Evolutionary conservation across 1,140 invertebrate species (phyloP), one percentile per base, ranked within the genome.

Genomic region (Helicoverpa zea): DNA sequence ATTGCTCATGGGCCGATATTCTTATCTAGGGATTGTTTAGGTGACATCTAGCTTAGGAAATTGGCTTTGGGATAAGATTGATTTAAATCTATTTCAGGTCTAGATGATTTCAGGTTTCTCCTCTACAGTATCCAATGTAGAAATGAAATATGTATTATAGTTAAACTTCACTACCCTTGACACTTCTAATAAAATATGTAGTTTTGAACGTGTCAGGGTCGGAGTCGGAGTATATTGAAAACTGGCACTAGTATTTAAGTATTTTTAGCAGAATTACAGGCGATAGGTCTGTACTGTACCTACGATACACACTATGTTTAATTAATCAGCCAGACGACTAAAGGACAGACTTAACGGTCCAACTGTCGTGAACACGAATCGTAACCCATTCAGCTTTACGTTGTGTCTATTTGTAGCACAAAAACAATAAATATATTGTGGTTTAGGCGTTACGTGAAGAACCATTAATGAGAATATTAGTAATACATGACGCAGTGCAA

Each of bases 11-110:
- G 56, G 35, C 56, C 47, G 56, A 76, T 63, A 63, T 79, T 30
- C 43, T 81, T 81, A 79, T 81, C 79, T 79, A 74, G 61, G 64
- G 74, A 74, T 56, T 63, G 58, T 75, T 61, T 23, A 75, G 35
- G 51, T 49, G 18, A 63, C 30, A 51, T 18, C 35, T 9, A 76
- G 3, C 18, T 76, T 59, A 52, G 58, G 56, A 76, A 76, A 61
- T 76, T 2, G 18, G 43, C 43, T 49, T 30, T 12, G 2, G 3
- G n/a, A 43, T 43, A 43, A 43, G 35, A 16, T 76, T 76, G 43
- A 76, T 47, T 23, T 63, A 3, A 10, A 63, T 30, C 4, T 59
- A 59, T 29, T 61, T 49, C 12, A 23, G 47, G 29, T 30, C 4
- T 52, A 14, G 49, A 29, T 29, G 9, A n/a, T n/a, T n/a, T n/a